Percentiles rank a stretch among this genome's conserved stretches.
Evolutionary conservation across 2,113 vertebrate genomes (phyloP).

Genomic region (Panthera uncia): DNA sequence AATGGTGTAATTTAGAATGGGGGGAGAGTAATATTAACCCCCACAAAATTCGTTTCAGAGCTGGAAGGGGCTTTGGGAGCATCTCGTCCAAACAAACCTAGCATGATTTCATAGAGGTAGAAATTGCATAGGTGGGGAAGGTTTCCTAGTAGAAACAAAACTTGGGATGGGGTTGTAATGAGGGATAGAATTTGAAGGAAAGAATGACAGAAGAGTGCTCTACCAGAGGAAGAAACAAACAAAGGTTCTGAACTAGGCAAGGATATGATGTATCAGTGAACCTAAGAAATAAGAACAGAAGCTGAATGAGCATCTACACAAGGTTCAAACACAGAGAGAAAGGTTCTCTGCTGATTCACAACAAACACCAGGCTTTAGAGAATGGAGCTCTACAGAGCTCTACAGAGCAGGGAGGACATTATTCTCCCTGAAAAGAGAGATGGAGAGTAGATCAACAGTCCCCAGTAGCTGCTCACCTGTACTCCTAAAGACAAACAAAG

Average conservation of each 20-base stretch:
- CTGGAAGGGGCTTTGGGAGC: background rate
- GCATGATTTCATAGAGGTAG: background rate
- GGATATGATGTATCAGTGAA: background rate
- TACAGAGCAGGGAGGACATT: background rate
- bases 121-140: background rate
- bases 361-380: background rate
- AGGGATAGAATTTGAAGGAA: background rate
- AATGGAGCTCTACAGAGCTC: background rate
- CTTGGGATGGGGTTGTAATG: background rate
- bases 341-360: background rate
- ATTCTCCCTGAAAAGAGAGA: background rate
- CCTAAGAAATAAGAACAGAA: background rate
- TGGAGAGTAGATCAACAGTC: background rate
- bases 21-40: background rate
- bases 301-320: background rate
- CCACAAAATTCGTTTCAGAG: background rate
- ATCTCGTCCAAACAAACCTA: background rate
- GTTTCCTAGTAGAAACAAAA: background rate
- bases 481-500: background rate
- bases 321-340: background rate
- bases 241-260: background rate
- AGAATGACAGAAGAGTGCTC: background rate
- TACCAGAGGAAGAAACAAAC: background rate
- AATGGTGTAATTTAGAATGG: background rate
- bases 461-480: background rate